Base-by-base conservation (phyloP, 2,113 vertebrate genomes). In the Etia nguti region DNA sequence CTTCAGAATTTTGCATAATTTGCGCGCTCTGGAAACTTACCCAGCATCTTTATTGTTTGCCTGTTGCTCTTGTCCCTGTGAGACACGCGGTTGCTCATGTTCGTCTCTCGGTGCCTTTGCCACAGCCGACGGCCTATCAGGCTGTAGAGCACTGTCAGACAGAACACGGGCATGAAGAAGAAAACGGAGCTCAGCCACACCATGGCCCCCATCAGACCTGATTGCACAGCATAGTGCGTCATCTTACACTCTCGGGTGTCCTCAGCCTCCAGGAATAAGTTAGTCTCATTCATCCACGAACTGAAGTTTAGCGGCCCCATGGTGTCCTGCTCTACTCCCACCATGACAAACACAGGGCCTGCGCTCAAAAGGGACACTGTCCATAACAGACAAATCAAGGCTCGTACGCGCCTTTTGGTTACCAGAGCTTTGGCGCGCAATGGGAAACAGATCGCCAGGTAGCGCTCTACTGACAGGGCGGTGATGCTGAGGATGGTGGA, bases 401-500 rank as follows among this genome's bases (percentile, higher is more conserved):
- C 95, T 86, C 98, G 98, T 83, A 99, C 98, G 4, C 98, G 97
- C 55, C 97, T 94, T 83, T 98, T 98, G 89, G 99, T 99, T 84
- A 99, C 97, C 84, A 98, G 93, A 9, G 98, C 98, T 89, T 99
- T 99, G 80, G 99, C 99, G 48, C 97, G 96, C 84, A 99, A 95
- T 1, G 99, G 99, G 93, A 99, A 99, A 89, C 99, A 99, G 92
- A 99, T 96, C 15, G 98, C 99, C 3, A 99, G 94, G 94, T 99
- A 99, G 29, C 99, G 96, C 96, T 99, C 98, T 93, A 98, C 97
- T 11, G 98, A 99, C 55, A 99, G 96, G 8, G 98, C 99, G 0
- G 98, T 99, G 96, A 99, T 99, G 95, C 97, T 98, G 88, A 99
- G 97, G 93, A 99, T 98, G 75, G 98, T 98, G 93, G 98, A 98